Percentiles rank a stretch among this genome's conserved stretches.
Conservation (phyloP, 2,797 vertebrate species). For the Propithecus deckenii region DNA sequence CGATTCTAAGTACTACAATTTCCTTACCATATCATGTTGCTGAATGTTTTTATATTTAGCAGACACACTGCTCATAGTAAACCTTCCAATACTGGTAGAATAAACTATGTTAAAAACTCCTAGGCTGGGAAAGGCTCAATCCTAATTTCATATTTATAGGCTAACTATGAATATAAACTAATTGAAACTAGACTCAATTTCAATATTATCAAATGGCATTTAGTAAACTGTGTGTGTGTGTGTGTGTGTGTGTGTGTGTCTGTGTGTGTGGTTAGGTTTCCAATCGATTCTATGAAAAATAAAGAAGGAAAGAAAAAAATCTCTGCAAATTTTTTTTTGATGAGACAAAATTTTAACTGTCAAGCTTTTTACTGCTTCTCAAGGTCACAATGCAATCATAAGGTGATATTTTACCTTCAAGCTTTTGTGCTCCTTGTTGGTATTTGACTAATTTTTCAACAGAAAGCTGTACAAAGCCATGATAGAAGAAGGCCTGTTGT, state of each 20-base stretch:
- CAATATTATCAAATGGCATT: not conserved
- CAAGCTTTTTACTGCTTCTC: not conserved
- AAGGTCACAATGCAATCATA: not conserved
- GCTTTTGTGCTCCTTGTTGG: slow-evolving; percentile 83
- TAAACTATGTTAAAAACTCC: not conserved
- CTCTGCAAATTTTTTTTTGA: not conserved
- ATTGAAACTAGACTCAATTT: not conserved
- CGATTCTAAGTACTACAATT: not conserved
- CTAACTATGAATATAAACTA: not conserved
- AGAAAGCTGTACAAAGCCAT: slow-evolving; percentile 90
- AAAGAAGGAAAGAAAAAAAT: not conserved
- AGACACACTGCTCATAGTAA: not conserved
- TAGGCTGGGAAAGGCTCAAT: not conserved
- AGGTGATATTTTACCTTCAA: slow-evolving; percentile 83
- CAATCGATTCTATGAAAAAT: not conserved
- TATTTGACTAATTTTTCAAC: slow-evolving; percentile 87
- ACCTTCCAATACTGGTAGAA: not conserved
- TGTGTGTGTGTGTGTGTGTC: not conserved
- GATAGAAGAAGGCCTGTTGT: slow-evolving; percentile 89
- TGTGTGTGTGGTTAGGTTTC: not conserved
- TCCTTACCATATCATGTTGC: not conserved
- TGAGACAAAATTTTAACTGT: not conserved
- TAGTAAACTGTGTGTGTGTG: not conserved
- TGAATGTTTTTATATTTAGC: not conserved
- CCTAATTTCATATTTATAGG: not conserved